Percentiles rank a stretch among this genome's conserved stretches.
Conservation (phyloP, 2,888 invertebrate species). For the Phalera bucephala region DNA sequence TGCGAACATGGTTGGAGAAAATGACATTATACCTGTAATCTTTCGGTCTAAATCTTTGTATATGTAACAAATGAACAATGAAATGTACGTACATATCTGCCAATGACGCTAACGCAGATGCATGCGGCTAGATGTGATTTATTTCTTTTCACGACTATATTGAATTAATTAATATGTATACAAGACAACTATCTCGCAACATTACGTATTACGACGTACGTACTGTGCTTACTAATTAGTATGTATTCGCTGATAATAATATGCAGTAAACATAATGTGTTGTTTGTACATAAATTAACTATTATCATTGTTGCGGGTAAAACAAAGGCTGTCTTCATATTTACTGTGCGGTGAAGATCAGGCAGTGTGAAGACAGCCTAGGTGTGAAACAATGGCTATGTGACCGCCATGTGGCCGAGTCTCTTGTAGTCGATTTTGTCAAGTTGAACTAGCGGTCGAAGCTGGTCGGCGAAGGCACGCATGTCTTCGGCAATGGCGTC, state of each 20-base stretch:
- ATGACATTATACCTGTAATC: no score
- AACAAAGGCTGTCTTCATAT: constrained; percentile 35
- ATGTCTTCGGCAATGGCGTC: constrained; percentile 98
- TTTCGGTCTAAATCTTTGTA: no score
- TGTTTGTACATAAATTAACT: constrained; percentile 9
- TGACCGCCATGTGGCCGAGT: constrained; percentile 75
- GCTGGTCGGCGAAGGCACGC: constrained; percentile 96
- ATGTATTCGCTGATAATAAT: constrained; percentile 12
- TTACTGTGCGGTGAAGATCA: no score
- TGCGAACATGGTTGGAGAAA: no score
- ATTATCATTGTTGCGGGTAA: neutral
- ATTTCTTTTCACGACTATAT: no score
- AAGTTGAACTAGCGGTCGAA: constrained; percentile 94
- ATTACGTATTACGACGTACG: constrained; percentile 1
- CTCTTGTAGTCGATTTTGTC: constrained; percentile 97
- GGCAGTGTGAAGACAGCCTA: constrained; percentile 36
- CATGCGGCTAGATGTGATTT: no score
- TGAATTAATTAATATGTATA: no score
- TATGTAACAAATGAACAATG: no score
- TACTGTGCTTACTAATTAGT: constrained; percentile 5
- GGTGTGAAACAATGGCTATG: constrained; percentile 55
- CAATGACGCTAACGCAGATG: no score
- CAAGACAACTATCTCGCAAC: neutral
- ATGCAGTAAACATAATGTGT: neutral
- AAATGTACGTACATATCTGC: no score